A percentile compares a stretch with the other conserved stretches of the same genome.
Evolutionary conservation across 1,140 invertebrate genomes (phyloP).

Genomic region (Alviniconcha marisindica): DNA sequence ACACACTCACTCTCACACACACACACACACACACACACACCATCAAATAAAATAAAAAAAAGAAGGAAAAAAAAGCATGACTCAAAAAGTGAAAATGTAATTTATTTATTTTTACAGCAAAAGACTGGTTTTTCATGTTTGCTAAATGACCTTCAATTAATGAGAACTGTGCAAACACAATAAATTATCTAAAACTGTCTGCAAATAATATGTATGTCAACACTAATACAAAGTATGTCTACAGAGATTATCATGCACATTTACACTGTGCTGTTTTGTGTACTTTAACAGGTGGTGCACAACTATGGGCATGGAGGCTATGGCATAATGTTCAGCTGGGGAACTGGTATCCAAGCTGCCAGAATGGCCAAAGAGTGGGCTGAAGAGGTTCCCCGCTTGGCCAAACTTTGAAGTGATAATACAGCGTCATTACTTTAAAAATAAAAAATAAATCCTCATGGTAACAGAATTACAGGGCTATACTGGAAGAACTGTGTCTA

Average conservation of each 20-base stretch:
- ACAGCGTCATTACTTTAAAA: too few species aligned
- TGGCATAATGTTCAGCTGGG: slow-evolving; percentile 91
- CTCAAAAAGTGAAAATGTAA: background rate
- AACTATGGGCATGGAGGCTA: slow-evolving; percentile 96
- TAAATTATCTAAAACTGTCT: too few species aligned
- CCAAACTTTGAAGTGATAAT: background rate
- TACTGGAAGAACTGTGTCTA: too few species aligned
- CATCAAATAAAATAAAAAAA: background rate
- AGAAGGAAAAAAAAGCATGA: background rate
- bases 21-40: slow-evolving; percentile 78
- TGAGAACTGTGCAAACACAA: background rate
- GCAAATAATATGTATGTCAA: background rate
- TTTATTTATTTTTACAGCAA: background rate
- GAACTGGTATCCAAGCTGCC: slow-evolving; percentile 87
- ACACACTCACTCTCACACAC: slow-evolving; percentile 75
- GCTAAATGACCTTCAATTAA: background rate
- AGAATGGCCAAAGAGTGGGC: slow-evolving; percentile 79
- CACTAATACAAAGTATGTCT: background rate
- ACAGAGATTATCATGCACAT: too few species aligned
- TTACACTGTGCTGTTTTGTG: background rate
- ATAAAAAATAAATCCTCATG: too few species aligned
- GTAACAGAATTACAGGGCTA: too few species aligned
- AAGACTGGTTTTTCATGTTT: background rate
- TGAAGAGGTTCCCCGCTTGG: background rate
- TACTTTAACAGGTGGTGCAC: slow-evolving; percentile 80